phyloP scores from a whole-genome alignment of 2,113 vertebrate genomes.

The Pardalotus punctatus region DNA sequence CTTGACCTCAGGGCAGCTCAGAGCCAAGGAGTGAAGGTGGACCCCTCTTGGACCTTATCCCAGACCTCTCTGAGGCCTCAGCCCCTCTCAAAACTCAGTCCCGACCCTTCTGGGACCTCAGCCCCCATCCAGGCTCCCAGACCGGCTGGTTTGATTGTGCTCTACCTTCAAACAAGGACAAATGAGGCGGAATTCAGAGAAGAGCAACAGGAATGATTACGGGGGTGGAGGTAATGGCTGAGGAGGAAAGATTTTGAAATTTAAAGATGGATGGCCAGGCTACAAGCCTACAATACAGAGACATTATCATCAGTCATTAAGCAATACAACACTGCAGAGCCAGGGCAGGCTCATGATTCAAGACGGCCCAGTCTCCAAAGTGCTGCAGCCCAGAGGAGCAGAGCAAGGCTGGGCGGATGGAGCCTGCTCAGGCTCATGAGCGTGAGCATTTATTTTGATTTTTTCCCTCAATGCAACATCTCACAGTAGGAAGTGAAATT shows the following conservation, averaged over 20 bases:
- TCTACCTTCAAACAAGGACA: conserved; percentile 24
- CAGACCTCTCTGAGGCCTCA: neutral
- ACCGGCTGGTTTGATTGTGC: neutral
- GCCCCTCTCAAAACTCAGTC: neutral
- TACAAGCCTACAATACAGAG: neutral
- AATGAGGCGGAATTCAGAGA: conserved; percentile 20
- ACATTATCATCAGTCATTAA: conserved; percentile 51
- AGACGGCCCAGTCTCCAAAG: neutral
- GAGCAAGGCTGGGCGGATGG: accelerated
- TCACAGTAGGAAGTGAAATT: neutral
- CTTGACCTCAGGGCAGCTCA: neutral
- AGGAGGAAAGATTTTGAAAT: conserved; percentile 54
- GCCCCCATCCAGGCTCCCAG: neutral
- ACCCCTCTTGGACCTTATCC: neutral
- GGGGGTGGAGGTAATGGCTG: conserved; percentile 36
- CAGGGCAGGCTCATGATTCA: conserved; percentile 5
- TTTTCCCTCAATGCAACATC: neutral
- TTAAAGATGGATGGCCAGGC: conserved; percentile 26
- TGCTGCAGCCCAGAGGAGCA: neutral
- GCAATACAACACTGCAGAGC: neutral
- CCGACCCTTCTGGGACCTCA: neutral
- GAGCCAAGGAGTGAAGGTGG: neutral
- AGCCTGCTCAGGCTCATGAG: neutral
- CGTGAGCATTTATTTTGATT: neutral
- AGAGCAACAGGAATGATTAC: conserved; percentile 21